Percentiles rank a stretch among this genome's conserved stretches.
Conservation (phyloP, 2,888 invertebrate species). For the Anthophora plumipes region DNA sequence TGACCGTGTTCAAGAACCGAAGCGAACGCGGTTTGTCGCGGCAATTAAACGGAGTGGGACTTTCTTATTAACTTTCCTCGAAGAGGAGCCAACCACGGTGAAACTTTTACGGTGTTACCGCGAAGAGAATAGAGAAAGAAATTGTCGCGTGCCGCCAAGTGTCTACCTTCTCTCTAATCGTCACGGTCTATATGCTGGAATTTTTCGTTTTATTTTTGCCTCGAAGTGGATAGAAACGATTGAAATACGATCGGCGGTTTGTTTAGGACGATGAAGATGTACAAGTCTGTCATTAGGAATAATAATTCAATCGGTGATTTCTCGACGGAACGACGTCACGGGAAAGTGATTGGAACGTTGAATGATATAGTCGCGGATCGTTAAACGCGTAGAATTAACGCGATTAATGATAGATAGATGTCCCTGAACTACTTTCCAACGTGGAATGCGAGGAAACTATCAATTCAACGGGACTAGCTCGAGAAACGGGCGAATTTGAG, state of each 20-base stretch:
- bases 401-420: conserved; percentile 8
- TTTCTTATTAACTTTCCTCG: conserved; percentile 64
- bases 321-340: conserved; percentile 1
- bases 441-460: conserved; percentile 10
- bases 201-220: conserved; percentile 21
- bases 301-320: conserved; percentile 9
- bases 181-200: conserved; percentile 57
- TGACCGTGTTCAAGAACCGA: conserved; percentile 9
- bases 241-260: neutral
- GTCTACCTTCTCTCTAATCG: conserved; percentile 18
- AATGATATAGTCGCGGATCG: conserved; percentile 39
- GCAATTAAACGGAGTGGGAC: conserved; percentile 46
- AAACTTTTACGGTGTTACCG: conserved; percentile 38
- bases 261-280: neutral
- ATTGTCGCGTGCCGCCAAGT: conserved; percentile 58
- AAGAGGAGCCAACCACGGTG: conserved; percentile 42
- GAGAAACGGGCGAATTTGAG: conserved; percentile 1
- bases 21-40: conserved; percentile 23
- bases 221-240: neutral
- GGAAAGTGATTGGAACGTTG: conserved; percentile 5
- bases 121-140: conserved; percentile 45
- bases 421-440: conserved; percentile 57
- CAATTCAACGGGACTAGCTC: neutral
- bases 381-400: conserved; percentile 26
- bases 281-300: neutral